Evolutionary conservation across 2,888 invertebrate genomes (phyloP).

Genomic region (Bhutanitis thaidina): DNA sequence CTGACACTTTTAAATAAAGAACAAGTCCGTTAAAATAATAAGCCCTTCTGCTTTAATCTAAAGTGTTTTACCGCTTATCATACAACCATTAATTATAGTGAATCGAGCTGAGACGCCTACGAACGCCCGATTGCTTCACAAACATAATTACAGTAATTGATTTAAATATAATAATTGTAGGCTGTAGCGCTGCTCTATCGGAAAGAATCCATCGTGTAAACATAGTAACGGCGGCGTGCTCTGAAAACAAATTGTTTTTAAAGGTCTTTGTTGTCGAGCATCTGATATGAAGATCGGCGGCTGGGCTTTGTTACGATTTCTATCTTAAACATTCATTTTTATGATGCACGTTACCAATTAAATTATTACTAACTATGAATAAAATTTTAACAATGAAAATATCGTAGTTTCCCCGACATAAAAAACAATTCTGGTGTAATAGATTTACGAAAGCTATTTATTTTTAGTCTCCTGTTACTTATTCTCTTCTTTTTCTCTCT

Average conservation of each 20-base stretch:
- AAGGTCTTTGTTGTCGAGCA: constrained; percentile 22
- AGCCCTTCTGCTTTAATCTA: constrained; percentile 65
- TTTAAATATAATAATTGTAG: constrained; percentile 71
- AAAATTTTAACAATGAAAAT: no score
- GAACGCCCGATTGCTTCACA: constrained; percentile 40
- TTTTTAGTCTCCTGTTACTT: no score
- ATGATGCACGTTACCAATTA: background rate
- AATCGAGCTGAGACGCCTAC: constrained; percentile 58
- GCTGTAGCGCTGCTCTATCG: constrained; percentile 48
- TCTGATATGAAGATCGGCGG: constrained; percentile 2
- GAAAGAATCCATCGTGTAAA: constrained; percentile 49
- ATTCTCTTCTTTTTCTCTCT: no score
- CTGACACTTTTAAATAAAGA: constrained; percentile 40
- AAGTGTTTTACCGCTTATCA: constrained; percentile 72
- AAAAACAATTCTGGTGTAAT: no score
- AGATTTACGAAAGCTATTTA: no score
- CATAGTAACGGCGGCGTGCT: constrained; percentile 41
- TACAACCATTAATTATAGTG: constrained; percentile 63
- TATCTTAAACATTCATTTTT: constrained; percentile 28
- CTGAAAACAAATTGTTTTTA: constrained; percentile 27
- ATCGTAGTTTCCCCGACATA: no score
- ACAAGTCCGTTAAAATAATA: constrained; percentile 44
- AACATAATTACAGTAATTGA: constrained; percentile 74
- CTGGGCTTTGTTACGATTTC: constrained; percentile 26
- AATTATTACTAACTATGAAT: no score